A percentile compares a stretch with the other conserved stretches of the same genome.
phyloP scores from a whole-genome alignment of 2,797 vertebrate genomes.

The Gymnothorax reevesii region DNA sequence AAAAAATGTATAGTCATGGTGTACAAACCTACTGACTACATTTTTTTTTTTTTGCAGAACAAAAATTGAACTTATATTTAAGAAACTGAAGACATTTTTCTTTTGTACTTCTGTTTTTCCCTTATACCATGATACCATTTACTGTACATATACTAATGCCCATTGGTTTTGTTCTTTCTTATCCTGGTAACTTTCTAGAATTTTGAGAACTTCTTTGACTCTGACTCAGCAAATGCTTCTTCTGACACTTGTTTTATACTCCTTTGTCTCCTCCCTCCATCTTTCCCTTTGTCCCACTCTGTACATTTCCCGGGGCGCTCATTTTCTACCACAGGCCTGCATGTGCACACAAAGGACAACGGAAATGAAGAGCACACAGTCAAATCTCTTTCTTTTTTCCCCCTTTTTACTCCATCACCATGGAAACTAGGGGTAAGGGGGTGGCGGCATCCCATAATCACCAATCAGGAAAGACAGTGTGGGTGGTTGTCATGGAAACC shows the following conservation, averaged over 20 bases:
- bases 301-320: constrained; percentile 31
- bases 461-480: constrained; percentile 46
- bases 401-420: constrained; percentile 49
- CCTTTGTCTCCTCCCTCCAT: constrained; percentile 35
- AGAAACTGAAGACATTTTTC: neutral
- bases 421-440: constrained; percentile 48
- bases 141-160: constrained; percentile 66
- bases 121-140: constrained; percentile 73
- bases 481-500: constrained; percentile 35
- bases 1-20: neutral
- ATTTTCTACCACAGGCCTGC: constrained; percentile 34
- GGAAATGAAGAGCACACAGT: constrained; percentile 30
- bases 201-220: neutral
- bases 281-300: constrained; percentile 33
- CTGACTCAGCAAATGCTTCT: constrained; percentile 37
- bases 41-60: neutral
- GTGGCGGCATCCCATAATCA: constrained; percentile 43
- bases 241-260: constrained; percentile 37
- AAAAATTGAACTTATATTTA: neutral
- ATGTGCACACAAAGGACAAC: constrained; percentile 33
- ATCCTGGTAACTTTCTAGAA: neutral
- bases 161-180: constrained; percentile 51
- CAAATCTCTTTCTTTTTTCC: constrained; percentile 26
- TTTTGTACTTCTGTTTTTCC: constrained; percentile 49
- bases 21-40: neutral